These are phyloP conservation scores for Sphaerodactylus townsendi DNA, from an alignment of 2,113 vertebrate species.

Conservation along the genomic window DNA sequence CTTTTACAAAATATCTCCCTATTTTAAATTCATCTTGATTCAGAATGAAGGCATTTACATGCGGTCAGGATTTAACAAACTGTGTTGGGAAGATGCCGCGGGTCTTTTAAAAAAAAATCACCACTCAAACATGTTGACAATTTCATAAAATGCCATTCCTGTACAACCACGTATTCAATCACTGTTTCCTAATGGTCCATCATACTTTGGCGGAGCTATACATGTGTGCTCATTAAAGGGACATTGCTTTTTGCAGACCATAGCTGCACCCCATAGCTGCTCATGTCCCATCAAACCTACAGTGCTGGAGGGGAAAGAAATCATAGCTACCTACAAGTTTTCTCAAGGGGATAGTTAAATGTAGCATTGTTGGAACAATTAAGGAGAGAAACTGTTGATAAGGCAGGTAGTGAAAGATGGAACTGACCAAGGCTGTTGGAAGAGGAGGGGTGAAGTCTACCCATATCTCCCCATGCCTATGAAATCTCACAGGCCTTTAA, in stretches of 20 bases:
- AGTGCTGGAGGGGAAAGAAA: no score
- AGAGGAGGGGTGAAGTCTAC: neutral
- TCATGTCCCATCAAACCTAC: no score
- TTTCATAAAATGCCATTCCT: constrained; percentile 56
- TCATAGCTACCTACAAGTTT: no score
- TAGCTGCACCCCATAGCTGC: no score
- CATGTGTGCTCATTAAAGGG: no score
- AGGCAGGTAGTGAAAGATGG: neutral
- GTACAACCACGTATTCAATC: constrained; percentile 36
- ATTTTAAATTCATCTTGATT: constrained; percentile 40
- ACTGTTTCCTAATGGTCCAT: neutral
- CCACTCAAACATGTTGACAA: constrained; percentile 17
- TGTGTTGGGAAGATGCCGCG: neutral
- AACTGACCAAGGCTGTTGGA: neutral
- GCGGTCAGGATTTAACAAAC: neutral
- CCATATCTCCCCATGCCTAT: neutral
- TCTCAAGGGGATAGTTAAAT: no score
- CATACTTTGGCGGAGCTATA: no score
- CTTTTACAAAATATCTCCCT: constrained; percentile 49
- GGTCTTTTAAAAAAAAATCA: neutral
- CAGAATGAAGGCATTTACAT: constrained; percentile 15
- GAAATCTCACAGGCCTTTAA: neutral
- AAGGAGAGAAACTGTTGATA: neutral
- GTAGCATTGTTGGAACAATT: no score
- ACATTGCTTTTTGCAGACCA: no score